Evolutionary conservation across 2,797 vertebrate species (phyloP).

Genomic region (Gambelia wislizenii): DNA sequence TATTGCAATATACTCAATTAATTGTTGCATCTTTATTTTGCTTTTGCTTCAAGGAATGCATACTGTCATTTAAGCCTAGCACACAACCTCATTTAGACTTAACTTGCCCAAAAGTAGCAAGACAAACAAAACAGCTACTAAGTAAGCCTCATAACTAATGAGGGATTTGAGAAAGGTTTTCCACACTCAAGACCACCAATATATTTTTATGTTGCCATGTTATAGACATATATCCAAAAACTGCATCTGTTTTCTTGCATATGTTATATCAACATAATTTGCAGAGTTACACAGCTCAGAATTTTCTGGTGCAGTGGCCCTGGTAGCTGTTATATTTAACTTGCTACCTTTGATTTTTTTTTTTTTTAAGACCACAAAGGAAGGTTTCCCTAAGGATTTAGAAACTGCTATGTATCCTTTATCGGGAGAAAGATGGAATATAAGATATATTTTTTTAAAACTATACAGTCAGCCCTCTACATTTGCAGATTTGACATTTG

Average conservation of each 20-base stretch:
- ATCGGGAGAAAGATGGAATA: too few species aligned
- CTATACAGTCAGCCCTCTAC: too few species aligned
- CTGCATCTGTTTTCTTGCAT: background rate
- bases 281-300: background rate
- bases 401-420: background rate
- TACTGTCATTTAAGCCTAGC: background rate
- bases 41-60: background rate
- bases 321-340: background rate
- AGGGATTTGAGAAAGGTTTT: background rate
- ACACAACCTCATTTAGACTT: background rate
- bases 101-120: too few species aligned
- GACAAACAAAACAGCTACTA: background rate
- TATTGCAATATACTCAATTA: background rate
- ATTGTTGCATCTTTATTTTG: slow-evolving; percentile 1
- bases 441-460: too few species aligned
- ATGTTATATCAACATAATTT: background rate
- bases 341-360: background rate
- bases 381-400: background rate
- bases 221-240: background rate
- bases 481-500: too few species aligned
- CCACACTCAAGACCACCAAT: background rate
- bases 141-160: background rate
- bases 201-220: background rate
- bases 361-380: background rate
- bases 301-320: background rate